A percentile compares a stretch with the other conserved stretches of the same genome.
phyloP scores from a whole-genome alignment of 2,888 invertebrate species.

The Agrilus cyanescens region DNA sequence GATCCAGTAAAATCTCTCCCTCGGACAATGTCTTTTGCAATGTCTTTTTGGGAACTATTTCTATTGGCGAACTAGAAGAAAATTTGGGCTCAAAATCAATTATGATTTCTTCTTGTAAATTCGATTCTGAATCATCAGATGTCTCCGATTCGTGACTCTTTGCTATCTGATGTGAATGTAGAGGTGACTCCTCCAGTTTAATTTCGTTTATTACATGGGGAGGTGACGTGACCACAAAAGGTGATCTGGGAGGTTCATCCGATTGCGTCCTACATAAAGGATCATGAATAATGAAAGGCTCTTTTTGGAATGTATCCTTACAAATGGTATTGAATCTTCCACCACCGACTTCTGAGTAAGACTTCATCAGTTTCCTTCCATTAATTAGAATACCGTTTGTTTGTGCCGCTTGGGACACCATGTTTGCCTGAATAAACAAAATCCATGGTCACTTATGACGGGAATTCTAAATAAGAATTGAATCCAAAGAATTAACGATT shows the following conservation, averaged over 20 bases:
- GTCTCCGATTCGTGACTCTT: constrained; percentile 29
- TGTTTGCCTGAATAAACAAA: constrained; percentile 50
- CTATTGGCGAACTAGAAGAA: constrained; percentile 40
- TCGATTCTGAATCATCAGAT: constrained; percentile 39
- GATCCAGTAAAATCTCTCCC: constrained; percentile 60
- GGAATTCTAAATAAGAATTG: neutral
- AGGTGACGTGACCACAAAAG: constrained; percentile 49
- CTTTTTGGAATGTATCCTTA: constrained; percentile 21
- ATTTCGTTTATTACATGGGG: constrained; percentile 22
- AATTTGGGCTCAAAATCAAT: constrained; percentile 76
- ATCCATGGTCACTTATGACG: neutral
- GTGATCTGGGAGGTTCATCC: constrained; percentile 72
- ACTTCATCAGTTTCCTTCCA: constrained; percentile 70
- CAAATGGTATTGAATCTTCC: constrained; percentile 33
- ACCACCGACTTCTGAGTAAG: constrained; percentile 67
- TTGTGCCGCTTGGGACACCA: constrained; percentile 84
- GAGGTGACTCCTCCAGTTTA: constrained; percentile 25
- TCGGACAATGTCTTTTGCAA: constrained; percentile 71
- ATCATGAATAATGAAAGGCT: constrained; percentile 49
- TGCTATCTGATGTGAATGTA: constrained; percentile 29
- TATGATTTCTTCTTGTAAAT: constrained; percentile 68
- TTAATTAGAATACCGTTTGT: constrained; percentile 66
- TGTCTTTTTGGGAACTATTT: constrained; percentile 35
- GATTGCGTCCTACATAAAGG: constrained; percentile 73
- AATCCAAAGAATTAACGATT: neutral